Evolutionary conservation across 2,113 vertebrate species (phyloP).

Genomic region (Neodon shergylaensis): DNA sequence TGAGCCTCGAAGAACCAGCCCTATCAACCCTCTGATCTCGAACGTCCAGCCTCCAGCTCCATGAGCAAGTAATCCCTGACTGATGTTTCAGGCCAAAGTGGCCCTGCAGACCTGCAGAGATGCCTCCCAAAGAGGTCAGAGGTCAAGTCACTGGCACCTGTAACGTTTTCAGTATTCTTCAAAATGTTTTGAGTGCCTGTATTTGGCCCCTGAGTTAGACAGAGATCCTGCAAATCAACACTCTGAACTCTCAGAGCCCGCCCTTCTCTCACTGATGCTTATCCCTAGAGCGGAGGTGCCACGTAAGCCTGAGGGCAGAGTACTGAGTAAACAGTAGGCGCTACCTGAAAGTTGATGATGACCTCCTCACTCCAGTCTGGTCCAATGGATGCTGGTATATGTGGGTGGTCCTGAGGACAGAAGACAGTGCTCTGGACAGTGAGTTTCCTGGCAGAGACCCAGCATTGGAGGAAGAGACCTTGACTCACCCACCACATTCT

Average conservation of each 20-base stretch:
- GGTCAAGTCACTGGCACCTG: not conserved
- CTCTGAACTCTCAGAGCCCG: accelerated
- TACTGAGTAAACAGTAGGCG: not conserved
- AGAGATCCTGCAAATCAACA: not conserved
- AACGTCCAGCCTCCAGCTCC: not conserved
- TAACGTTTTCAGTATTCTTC: not conserved
- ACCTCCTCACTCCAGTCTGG: not conserved
- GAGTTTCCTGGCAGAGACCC: not conserved
- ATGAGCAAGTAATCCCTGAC: not conserved
- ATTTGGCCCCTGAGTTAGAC: not conserved
- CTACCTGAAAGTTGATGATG: not conserved
- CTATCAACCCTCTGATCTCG: accelerated
- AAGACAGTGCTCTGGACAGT: not conserved
- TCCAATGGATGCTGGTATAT: not conserved
- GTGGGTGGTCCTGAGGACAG: not conserved
- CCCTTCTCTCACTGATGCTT: accelerated
- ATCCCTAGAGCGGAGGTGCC: not conserved
- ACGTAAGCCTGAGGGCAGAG: accelerated
- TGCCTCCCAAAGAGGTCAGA: not conserved
- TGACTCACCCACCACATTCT: not conserved
- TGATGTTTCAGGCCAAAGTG: not conserved
- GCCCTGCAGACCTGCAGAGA: not conserved
- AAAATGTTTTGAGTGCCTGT: not conserved
- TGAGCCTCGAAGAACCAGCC: not conserved
- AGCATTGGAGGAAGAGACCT: accelerated